Evolutionary conservation across 2,797 vertebrate species (phyloP), one percentile per base, ranked within the genome.

Genomic region (Lepilemur ruficaudatus): DNA sequence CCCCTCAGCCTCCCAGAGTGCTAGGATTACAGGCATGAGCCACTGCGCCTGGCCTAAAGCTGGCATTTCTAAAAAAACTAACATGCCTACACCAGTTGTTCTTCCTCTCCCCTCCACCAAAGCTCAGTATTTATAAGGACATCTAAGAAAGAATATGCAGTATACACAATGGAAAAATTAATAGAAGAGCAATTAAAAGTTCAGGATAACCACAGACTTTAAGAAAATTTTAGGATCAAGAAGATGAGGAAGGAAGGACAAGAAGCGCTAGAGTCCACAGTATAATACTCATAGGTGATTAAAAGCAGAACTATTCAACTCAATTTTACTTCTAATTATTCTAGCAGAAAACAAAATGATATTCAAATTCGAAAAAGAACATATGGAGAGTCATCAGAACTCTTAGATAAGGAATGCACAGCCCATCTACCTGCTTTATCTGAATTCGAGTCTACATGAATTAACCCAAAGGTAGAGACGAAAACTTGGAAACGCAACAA

Each of bases 301-400:
- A 89, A 96, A 93, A 92, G 35, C 20, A 91, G 7, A 91, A 59
- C n/a, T 65, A 83, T 57, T 76, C 32, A 38, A 76, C 46, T 94
- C 59, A 48, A 52, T 89, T 91, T 95, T 86, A 89, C 4, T 59
- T 91, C 89, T 80, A 88, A 80, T 23, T 88, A 85, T 72, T 96
- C 30, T 73, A 94, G 52, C 50, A 96, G 76, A 84, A 96, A 96
- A 95, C 32, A 95, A 92, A 93, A 96, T 65, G 41, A 92, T 91
- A 50, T 91, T 81, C 41, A 84, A 59, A 91, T 92, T 15, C 92
- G 52, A 76, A 92, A 89, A 55, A 59, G 15, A 84, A 14, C 50
- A 76, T 17, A 63, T 38, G 87, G 43, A 92, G 11, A 70, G 38
- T 35, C 63, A 86, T 52, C 32, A 93, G 35, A 89, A 89, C 70